A percentile compares a stretch with the other conserved stretches of the same genome.
Evolutionary conservation across 2,888 invertebrate genomes (phyloP).

Genomic region (Sipha maydis): DNA sequence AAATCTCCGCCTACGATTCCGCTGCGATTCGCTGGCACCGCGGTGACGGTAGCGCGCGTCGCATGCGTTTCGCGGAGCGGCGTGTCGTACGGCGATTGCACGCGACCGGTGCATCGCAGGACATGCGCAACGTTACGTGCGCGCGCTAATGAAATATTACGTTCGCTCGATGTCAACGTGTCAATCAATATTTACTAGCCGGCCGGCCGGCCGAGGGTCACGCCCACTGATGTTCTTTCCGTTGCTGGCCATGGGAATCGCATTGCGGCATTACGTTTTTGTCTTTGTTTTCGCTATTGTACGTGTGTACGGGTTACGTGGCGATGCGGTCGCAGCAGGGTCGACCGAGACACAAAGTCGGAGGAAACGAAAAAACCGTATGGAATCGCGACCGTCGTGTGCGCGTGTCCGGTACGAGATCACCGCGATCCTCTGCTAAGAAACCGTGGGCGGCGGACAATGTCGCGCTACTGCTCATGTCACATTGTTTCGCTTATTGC

Average conservation of each 20-base stretch:
- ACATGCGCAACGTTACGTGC: not conserved
- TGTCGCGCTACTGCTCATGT: not conserved
- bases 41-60: not conserved
- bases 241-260: conserved; percentile 54
- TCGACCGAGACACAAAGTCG: conserved; percentile 2
- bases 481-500: not conserved
- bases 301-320: not conserved
- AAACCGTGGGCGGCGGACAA: not conserved
- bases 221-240: conserved; percentile 46
- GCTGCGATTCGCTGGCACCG: not conserved
- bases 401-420: not conserved
- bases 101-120: not conserved
- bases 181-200: conserved; percentile 45
- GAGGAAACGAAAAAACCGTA: not conserved
- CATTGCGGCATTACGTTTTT: conserved; percentile 1
- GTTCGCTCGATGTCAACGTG: conserved; percentile 46
- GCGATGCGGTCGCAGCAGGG: not conserved
- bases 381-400: not conserved
- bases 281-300: not conserved
- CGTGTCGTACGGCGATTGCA: conserved; percentile 10
- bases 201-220: conserved; percentile 25
- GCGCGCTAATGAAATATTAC: not conserved
- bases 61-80: conserved; percentile 11
- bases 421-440: not conserved
- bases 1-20: too few species aligned